Percentiles rank a stretch among this genome's conserved stretches.
These are phyloP conservation scores for Otis tarda DNA, from an alignment of 2,113 vertebrate genomes.

Conservation along the genomic window DNA sequence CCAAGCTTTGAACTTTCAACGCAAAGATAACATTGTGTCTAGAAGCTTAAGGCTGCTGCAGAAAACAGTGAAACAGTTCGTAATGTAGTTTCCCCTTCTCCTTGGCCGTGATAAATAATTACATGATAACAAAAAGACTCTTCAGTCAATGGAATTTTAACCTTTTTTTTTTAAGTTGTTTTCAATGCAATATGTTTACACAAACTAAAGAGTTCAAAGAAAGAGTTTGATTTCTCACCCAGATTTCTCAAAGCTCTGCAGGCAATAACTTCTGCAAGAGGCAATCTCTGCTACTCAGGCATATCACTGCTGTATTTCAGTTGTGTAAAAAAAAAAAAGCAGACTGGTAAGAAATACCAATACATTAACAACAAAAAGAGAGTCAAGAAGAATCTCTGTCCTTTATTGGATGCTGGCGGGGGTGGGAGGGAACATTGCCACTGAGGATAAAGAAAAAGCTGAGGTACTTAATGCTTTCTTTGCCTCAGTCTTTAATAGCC, in stretches of 20 bases:
- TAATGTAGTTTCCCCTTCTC: not conserved
- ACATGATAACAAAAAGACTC: not conserved
- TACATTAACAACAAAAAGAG: too few species aligned
- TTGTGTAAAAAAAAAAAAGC: not conserved
- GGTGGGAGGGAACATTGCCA: too few species aligned
- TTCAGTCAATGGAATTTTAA: not conserved
- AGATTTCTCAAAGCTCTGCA: not conserved
- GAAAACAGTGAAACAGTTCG: constrained; percentile 8
- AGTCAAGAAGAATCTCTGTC: too few species aligned
- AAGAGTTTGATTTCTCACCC: not conserved
- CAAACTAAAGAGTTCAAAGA: not conserved
- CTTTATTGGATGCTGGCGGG: too few species aligned
- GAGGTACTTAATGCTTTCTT: too few species aligned
- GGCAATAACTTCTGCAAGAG: not conserved
- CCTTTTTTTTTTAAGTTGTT: not conserved
- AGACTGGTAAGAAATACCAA: not conserved
- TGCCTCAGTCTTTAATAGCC: too few species aligned
- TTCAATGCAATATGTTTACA: not conserved
- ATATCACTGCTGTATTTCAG: not conserved
- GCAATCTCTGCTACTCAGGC: not conserved
- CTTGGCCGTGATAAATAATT: not conserved
- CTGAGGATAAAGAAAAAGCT: too few species aligned
- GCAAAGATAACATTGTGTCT: not conserved
- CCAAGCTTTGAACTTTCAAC: not conserved
- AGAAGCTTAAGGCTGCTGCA: constrained; percentile 3